Percentiles rank a stretch among this genome's conserved stretches.
Evolutionary conservation across 2,888 invertebrate species (phyloP).

Genomic region (Eilema depressum): DNA sequence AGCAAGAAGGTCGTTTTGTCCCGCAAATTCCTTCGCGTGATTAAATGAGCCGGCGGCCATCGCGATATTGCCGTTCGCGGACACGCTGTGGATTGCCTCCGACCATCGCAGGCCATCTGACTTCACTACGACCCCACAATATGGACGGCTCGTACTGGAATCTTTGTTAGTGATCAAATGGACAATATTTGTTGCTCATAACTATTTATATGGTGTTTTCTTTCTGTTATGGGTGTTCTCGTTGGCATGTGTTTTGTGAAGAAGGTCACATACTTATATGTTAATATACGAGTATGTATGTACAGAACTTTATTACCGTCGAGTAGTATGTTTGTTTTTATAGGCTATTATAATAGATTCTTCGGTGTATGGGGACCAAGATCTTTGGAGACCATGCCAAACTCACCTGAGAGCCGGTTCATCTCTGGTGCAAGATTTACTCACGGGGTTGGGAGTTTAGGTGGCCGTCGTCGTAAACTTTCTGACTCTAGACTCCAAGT

Average conservation of each 20-base stretch:
- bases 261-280: background rate
- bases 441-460: too few relatives aligned
- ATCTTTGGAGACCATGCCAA: too few relatives aligned
- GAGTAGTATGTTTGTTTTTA: background rate
- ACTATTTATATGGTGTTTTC: conserved; percentile 50
- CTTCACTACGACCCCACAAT: conserved; percentile 28
- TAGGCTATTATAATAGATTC: background rate
- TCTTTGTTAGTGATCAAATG: conserved; percentile 54
- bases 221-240: conserved; percentile 23
- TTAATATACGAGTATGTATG: background rate
- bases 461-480: too few relatives aligned
- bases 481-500: too few relatives aligned
- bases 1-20: conserved; percentile 57
- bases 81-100: conserved; percentile 65
- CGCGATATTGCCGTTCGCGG: conserved; percentile 80
- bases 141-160: conserved; percentile 44
- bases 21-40: conserved; percentile 84
- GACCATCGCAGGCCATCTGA: conserved; percentile 27
- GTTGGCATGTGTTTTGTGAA: conserved; percentile 7
- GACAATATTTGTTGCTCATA: conserved; percentile 56
- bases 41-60: conserved; percentile 86
- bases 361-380: background rate
- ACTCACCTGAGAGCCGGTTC: too few relatives aligned
- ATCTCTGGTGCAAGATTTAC: too few relatives aligned
- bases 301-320: background rate